Evolutionary conservation across 2,797 vertebrate species (phyloP).

Genomic region (Denticeps clupeoides): DNA sequence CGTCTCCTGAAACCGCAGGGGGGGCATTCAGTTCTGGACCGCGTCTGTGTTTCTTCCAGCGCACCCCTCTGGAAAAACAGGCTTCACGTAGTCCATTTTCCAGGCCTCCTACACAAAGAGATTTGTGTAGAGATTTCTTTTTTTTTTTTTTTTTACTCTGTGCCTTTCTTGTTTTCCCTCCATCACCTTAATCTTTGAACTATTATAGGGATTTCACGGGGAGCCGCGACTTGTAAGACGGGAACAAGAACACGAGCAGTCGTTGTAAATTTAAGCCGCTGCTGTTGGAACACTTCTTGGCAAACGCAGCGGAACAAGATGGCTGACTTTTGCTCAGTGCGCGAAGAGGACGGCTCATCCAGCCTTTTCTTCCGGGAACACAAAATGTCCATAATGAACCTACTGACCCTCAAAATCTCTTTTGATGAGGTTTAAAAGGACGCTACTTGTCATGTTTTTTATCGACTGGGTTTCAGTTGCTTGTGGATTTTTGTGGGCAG

Average conservation of each 20-base stretch:
- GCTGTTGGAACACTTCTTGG: conserved; percentile 7
- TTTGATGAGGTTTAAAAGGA: conserved; percentile 42
- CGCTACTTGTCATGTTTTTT: conserved; percentile 42
- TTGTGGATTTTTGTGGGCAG: conserved; percentile 39
- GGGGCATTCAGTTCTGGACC: conserved; percentile 8
- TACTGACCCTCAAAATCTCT: conserved; percentile 50
- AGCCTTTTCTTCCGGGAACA: conserved; percentile 48
- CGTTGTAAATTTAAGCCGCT: not conserved
- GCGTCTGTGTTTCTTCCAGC: not conserved
- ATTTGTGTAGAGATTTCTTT: conserved; percentile 5
- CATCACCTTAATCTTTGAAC: too few species aligned
- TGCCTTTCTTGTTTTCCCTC: too few species aligned
- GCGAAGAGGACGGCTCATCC: conserved; percentile 48
- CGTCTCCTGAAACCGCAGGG: conserved; percentile 18
- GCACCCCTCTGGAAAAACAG: not conserved
- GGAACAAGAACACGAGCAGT: not conserved
- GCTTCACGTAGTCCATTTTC: conserved; percentile 12
- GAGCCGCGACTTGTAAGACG: not conserved
- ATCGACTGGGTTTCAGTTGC: conserved; percentile 44
- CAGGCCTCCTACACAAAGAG: conserved; percentile 10
- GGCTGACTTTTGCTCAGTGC: conserved; percentile 18
- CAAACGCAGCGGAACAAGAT: conserved; percentile 20
- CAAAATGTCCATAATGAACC: conserved; percentile 52
- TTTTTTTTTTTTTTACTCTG: too few species aligned
- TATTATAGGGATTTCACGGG: too few species aligned